Evolutionary conservation across 2,888 invertebrate genomes (phyloP).

Genomic region (Pycnomerus fuliginosus): DNA sequence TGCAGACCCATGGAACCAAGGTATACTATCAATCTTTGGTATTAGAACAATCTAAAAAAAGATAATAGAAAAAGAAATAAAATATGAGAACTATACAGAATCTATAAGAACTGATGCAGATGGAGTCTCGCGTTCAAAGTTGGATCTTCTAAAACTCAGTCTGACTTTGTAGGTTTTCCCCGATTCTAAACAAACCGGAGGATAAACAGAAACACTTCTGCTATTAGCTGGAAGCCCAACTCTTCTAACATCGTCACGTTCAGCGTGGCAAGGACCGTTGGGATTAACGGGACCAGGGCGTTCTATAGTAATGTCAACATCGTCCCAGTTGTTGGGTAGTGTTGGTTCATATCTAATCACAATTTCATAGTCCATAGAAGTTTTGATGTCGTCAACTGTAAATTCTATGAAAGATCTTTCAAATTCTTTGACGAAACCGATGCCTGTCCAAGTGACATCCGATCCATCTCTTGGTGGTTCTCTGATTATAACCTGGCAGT

Average conservation of each 20-base stretch:
- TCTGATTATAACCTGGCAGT: slow-evolving; percentile 79
- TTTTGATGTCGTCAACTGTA: slow-evolving; percentile 75
- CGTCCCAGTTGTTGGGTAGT: slow-evolving; percentile 77
- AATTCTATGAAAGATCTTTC: slow-evolving; percentile 86
- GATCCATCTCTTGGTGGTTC: slow-evolving; percentile 76
- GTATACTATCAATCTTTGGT: slow-evolving; percentile 75
- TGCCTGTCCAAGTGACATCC: slow-evolving; percentile 87
- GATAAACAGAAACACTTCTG: slow-evolving; percentile 71
- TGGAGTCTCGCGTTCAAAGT: slow-evolving; percentile 66
- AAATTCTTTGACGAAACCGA: slow-evolving; percentile 84
- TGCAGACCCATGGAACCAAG: slow-evolving; percentile 73
- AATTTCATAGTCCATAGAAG: slow-evolving; percentile 87
- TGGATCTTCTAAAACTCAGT: slow-evolving; percentile 79
- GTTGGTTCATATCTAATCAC: slow-evolving; percentile 83
- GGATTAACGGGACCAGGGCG: slow-evolving; percentile 73
- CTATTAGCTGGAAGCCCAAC: slow-evolving; percentile 65
- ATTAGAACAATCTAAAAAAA: slow-evolving; percentile 70
- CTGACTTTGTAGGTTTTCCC: slow-evolving; percentile 82
- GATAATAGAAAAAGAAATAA: slow-evolving; percentile 10
- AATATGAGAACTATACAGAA: slow-evolving; percentile 61
- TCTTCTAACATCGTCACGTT: slow-evolving; percentile 74
- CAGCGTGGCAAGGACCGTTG: slow-evolving; percentile 82
- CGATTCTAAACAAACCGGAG: slow-evolving; percentile 86
- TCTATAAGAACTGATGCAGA: slow-evolving; percentile 90
- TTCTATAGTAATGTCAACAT: slow-evolving; percentile 79